phyloP scores from a whole-genome alignment of 2,888 invertebrate genomes.

The Papilio protenor region DNA sequence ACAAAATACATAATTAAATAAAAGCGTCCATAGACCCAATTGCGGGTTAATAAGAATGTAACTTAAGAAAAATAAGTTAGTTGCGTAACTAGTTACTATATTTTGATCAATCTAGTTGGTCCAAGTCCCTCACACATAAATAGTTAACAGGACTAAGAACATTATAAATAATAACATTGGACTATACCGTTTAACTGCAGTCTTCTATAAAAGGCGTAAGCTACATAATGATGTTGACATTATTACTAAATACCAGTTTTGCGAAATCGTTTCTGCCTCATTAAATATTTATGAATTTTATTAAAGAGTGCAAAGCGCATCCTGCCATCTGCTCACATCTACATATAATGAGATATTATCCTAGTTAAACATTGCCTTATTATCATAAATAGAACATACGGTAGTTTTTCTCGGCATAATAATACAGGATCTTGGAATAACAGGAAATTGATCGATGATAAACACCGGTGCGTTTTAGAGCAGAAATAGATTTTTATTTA shows the following conservation, averaged over 20 bases:
- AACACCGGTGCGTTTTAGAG: background rate
- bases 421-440: slow-evolving; percentile 15
- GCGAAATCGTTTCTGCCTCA: slow-evolving; percentile 41
- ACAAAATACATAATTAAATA: too few relatives aligned
- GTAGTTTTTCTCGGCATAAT: slow-evolving; percentile 30
- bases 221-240: slow-evolving; percentile 16
- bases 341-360: slow-evolving; percentile 16
- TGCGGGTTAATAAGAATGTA: too few relatives aligned
- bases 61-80: too few relatives aligned
- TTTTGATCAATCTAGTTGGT: too few relatives aligned
- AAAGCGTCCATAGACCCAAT: too few relatives aligned
- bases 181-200: background rate
- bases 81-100: too few relatives aligned
- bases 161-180: background rate
- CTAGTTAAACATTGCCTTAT: slow-evolving; percentile 34
- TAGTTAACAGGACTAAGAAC: background rate
- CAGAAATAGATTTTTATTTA: background rate
- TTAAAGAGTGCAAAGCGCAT: slow-evolving; percentile 26
- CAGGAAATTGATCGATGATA: slow-evolving; percentile 27
- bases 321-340: slow-evolving; percentile 10
- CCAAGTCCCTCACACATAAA: background rate
- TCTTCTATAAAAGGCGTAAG: background rate
- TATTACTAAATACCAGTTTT: slow-evolving; percentile 7
- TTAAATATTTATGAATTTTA: slow-evolving; percentile 21
- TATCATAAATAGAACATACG: slow-evolving; percentile 25